A percentile compares a stretch with the other conserved stretches of the same genome.
Evolutionary conservation across 2,888 invertebrate genomes (phyloP).

Genomic region (Polydrusus tereticollis): DNA sequence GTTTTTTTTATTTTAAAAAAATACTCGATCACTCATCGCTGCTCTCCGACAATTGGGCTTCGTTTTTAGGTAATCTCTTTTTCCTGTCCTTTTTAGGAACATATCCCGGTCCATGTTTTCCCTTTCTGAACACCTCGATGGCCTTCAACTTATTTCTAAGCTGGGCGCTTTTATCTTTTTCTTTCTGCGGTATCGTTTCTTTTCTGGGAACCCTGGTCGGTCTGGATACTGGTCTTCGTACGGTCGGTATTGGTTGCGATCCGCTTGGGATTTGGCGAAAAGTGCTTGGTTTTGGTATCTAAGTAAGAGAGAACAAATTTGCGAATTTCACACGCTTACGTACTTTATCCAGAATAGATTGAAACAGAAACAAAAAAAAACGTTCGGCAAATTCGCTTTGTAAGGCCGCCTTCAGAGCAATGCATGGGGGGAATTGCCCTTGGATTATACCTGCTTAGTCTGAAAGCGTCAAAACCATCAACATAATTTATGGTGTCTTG

Average conservation of each 20-base stretch:
- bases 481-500: too few species aligned
- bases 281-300: slow-evolving; percentile 1
- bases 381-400: too few species aligned
- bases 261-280: background rate
- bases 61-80: slow-evolving; percentile 69
- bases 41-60: slow-evolving; percentile 74
- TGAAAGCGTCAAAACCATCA: too few species aligned
- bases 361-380: too few species aligned
- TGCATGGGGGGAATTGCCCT: too few species aligned
- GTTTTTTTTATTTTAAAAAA: background rate
- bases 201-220: slow-evolving; percentile 62
- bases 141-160: slow-evolving; percentile 81
- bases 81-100: slow-evolving; percentile 68
- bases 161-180: slow-evolving; percentile 75
- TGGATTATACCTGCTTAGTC: too few species aligned
- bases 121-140: slow-evolving; percentile 79
- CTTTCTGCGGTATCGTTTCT: slow-evolving; percentile 81
- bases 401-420: too few species aligned
- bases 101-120: slow-evolving; percentile 73
- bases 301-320: background rate
- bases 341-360: too few species aligned
- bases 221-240: slow-evolving; percentile 54
- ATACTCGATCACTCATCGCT: slow-evolving; percentile 26
- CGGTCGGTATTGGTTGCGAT: slow-evolving; percentile 9
- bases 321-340: too few species aligned